phyloP scores from a whole-genome alignment of 64 coral and sea anemone species.

The Pocillopora verrucosa region DNA sequence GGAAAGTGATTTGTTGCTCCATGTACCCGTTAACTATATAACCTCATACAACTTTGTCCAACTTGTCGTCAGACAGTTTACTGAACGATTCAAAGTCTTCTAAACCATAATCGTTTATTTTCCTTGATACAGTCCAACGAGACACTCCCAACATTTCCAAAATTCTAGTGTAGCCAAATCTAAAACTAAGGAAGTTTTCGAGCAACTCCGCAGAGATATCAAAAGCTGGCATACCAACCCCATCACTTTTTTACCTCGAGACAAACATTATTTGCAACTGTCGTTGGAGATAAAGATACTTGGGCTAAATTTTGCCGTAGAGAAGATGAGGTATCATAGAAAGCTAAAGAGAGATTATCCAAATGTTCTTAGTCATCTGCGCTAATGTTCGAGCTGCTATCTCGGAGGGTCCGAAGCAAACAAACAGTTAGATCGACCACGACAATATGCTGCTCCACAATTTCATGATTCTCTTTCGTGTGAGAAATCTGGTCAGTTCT shows the following conservation, averaged over 20 bases:
- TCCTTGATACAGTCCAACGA: slow-evolving; percentile 41
- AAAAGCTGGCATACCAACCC: background rate
- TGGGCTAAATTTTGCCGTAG: slow-evolving; percentile 15
- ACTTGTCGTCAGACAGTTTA: background rate
- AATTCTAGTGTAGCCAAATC: background rate
- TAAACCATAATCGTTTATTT: slow-evolving; percentile 9
- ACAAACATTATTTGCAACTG: slow-evolving; percentile 7
- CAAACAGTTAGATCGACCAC: no score
- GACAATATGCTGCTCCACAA: no score
- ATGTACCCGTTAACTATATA: background rate
- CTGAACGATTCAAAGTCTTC: no score
- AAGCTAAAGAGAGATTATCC: slow-evolving; percentile 1
- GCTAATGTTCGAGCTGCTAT: background rate
- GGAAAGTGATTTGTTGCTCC: slow-evolving; percentile 30
- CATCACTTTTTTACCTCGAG: background rate
- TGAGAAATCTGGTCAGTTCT: no score
- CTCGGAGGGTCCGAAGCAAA: no score
- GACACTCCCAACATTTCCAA: slow-evolving; percentile 26
- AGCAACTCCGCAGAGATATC: no score
- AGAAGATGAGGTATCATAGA: background rate
- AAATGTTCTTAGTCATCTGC: no score
- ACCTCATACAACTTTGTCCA: background rate
- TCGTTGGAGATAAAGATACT: background rate
- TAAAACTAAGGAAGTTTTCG: no score
- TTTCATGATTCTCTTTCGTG: no score